Evolutionary conservation across 2,888 invertebrate species (phyloP).

Genomic region (Napeogenes inachia): DNA sequence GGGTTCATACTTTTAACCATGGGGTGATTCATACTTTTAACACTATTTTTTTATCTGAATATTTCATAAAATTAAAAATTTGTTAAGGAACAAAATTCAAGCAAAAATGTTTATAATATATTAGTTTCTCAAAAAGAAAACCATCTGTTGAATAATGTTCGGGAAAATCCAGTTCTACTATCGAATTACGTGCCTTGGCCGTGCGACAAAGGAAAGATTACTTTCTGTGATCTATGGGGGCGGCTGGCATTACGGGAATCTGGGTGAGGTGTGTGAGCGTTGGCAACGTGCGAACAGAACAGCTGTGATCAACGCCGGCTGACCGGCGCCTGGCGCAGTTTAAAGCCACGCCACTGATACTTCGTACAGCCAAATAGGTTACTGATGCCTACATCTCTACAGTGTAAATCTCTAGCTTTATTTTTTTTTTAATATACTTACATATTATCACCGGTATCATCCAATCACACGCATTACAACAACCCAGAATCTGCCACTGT

Average conservation of each 20-base stretch:
- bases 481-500: slow-evolving; percentile 70
- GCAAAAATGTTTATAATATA: no score
- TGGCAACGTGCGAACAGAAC: slow-evolving; percentile 40
- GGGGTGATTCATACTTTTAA: no score
- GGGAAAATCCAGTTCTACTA: not conserved
- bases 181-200: slow-evolving; percentile 6
- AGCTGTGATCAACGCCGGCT: slow-evolving; percentile 43
- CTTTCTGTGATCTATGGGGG: slow-evolving; percentile 6
- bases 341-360: slow-evolving; percentile 43
- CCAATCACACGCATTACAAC: slow-evolving; percentile 69
- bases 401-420: slow-evolving; percentile 3
- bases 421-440: slow-evolving; percentile 51
- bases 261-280: slow-evolving; percentile 6
- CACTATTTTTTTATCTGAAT: no score
- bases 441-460: slow-evolving; percentile 69
- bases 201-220: slow-evolving; percentile 6
- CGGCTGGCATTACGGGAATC: slow-evolving; percentile 6
- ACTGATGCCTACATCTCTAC: slow-evolving; percentile 27
- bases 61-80: no score
- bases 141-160: not conserved
- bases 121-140: not conserved
- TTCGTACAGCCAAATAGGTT: slow-evolving; percentile 66
- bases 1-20: no score
- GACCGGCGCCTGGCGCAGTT: slow-evolving; percentile 36
- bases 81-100: no score